Evolutionary conservation across 2,888 invertebrate species (phyloP), one percentile per base, ranked within the genome.

Genomic region (Heliothis peltigera): DNA sequence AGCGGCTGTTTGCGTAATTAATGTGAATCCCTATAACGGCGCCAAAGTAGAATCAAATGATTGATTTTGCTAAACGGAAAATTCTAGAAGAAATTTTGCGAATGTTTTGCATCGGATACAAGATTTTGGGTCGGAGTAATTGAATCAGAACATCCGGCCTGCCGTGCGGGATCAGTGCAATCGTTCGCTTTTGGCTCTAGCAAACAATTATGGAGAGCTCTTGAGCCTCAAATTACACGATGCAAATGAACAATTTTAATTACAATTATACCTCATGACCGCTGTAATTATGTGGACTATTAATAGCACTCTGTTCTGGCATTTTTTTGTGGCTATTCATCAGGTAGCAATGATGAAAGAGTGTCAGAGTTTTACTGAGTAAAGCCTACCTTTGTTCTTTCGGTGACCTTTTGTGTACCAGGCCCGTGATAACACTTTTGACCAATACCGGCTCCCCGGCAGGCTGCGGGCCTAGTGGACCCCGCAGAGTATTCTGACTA

Each of bases 11-110:
- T 66, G 47, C 60, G 62, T 77, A 81, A 80, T 80, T 79, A 79
- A 77, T 64, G 64, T 64, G 80, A 80, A 80, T 77, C 82, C 82
- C 72, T 81, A 80, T 64, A 70, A 61, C 64, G 62, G 66, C 64
- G 57, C 49, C 55, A 39, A 58, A 56, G 57, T 56, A 52, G 59
- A 71, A 67, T 62, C 53, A 57, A 68, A 63, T 62, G 68, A 80
- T 70, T 69, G 77, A 72, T 81, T 80, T 70, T 77, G 69, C 72
- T 75, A 75, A 81, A 80, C 47, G 22, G 65, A 60, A 63, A 58
- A 52, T 76, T 79, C 44, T 61, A 39, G 43, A 28, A 53, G 72
- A 46, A 53, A 73, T 59, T 55, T 44, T 51, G 52, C 28, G 35
- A 25, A 10, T 18, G 15, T 25, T 28, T 28, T 17, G 64, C 52